phyloP scores from a whole-genome alignment of 2,888 invertebrate species.

The Lymantria dispar region DNA sequence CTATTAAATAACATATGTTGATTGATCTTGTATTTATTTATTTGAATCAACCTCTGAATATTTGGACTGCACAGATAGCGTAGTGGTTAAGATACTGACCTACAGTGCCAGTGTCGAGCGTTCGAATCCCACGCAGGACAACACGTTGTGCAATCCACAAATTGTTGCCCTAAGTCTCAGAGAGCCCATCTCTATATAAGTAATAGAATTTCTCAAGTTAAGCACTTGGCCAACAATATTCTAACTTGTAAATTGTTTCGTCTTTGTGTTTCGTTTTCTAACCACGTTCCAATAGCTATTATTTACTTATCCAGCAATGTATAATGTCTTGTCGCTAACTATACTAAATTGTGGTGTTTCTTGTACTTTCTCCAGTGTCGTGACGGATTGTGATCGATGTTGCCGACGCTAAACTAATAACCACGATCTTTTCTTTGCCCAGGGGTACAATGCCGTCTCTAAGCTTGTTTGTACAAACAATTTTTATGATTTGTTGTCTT shows the following conservation, averaged over 20 bases:
- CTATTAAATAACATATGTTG: background rate
- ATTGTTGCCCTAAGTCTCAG: no score
- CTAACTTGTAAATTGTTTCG: conserved; percentile 19
- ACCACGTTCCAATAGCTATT: conserved; percentile 32
- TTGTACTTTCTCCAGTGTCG: conserved; percentile 41
- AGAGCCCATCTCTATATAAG: no score
- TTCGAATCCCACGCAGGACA: no score
- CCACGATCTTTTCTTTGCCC: conserved; percentile 19
- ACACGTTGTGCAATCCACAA: no score
- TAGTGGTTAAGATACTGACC: no score
- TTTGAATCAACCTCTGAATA: no score
- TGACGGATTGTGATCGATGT: conserved; percentile 29
- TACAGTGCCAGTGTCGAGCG: no score
- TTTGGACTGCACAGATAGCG: no score
- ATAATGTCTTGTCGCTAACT: conserved; percentile 38
- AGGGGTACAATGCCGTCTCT: background rate
- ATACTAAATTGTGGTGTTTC: conserved; percentile 48
- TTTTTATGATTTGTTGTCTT: background rate
- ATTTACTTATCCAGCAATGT: conserved; percentile 31
- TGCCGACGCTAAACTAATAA: conserved; percentile 18
- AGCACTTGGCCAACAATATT: background rate
- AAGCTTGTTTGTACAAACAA: background rate
- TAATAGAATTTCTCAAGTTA: background rate
- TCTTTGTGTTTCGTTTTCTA: conserved; percentile 39
- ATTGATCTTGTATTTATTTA: background rate